These are phyloP conservation scores for Parotia lawesii DNA, from an alignment of 2,113 vertebrate genomes.

Conservation along the genomic window DNA sequence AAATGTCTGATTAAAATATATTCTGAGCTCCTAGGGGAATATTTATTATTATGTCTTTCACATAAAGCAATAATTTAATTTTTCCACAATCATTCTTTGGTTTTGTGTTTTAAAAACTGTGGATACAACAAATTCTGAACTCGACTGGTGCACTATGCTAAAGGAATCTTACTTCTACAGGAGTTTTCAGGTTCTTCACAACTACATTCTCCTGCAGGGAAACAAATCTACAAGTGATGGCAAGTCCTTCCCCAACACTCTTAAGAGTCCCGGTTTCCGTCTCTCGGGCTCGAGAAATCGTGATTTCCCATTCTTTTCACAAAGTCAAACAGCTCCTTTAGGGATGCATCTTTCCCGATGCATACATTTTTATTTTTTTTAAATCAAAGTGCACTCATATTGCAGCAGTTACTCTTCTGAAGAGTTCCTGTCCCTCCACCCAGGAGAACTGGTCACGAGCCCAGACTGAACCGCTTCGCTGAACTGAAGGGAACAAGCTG, in stretches of 20 bases:
- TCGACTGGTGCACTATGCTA: background rate
- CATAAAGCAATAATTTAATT: background rate
- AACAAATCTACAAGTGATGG: background rate
- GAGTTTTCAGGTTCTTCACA: background rate
- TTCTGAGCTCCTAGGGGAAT: background rate
- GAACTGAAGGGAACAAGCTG: slow-evolving; percentile 24
- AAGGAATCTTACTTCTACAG: background rate
- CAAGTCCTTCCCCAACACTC: background rate
- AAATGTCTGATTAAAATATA: background rate
- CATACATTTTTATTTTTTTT: background rate
- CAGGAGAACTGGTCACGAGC: slow-evolving; percentile 24
- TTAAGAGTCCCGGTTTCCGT: background rate
- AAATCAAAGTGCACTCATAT: background rate
- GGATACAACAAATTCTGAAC: background rate
- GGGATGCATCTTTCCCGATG: background rate
- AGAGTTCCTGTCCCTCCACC: background rate
- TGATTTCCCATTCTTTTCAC: background rate
- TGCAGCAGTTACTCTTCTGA: background rate
- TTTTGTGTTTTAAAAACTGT: background rate
- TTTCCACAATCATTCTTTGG: background rate
- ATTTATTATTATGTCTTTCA: background rate
- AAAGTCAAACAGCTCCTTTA: background rate
- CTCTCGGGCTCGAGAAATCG: background rate
- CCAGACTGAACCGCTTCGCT: background rate
- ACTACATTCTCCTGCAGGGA: background rate